A percentile compares a stretch with the other conserved stretches of the same genome.
Conservation (phyloP, 2,113 vertebrate species). For the Malurus cyaneus region DNA sequence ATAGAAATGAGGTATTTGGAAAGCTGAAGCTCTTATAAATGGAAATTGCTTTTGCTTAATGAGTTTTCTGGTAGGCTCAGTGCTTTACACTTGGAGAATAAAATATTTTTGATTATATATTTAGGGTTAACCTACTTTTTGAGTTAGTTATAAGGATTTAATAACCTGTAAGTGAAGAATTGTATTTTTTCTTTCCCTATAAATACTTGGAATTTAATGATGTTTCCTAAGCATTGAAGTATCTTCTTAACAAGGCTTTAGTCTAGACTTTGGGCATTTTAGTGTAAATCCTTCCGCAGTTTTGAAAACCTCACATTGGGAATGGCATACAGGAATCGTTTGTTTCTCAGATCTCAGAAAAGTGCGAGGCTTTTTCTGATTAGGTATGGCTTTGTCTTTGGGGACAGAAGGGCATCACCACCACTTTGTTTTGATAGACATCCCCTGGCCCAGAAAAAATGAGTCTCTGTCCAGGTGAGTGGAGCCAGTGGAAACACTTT, state of each 20-base stretch:
- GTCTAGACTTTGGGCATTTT: neutral
- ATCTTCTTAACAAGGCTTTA: neutral
- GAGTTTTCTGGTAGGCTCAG: neutral
- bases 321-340: neutral
- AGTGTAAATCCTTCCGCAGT: neutral
- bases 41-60: slow-evolving; percentile 34
- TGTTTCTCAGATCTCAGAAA: neutral
- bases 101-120: neutral
- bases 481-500: neutral
- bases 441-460: neutral
- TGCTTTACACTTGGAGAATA: neutral
- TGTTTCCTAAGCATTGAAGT: neutral
- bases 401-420: neutral
- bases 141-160: neutral
- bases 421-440: neutral
- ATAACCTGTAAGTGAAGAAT: neutral
- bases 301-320: neutral
- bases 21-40: slow-evolving; percentile 32
- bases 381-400: neutral
- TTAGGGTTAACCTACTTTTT: neutral
- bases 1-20: slow-evolving; percentile 33
- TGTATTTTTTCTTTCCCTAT: neutral
- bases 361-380: neutral
- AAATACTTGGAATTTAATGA: neutral
- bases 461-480: neutral